Conservation (phyloP, 2,797 vertebrate species). For the Limnodromus scolopaceus region DNA sequence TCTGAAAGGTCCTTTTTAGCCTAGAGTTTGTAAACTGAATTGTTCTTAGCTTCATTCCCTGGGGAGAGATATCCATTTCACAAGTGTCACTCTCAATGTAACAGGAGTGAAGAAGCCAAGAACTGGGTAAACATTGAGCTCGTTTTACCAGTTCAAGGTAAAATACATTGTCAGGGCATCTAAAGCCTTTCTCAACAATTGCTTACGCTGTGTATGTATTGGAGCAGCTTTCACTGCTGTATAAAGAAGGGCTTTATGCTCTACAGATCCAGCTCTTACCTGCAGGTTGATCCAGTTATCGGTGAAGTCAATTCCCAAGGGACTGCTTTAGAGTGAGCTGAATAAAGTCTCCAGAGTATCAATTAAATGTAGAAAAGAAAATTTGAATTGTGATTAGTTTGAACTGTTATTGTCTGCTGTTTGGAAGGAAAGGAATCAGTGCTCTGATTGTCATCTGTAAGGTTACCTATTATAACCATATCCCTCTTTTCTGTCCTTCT, state of each 20-base stretch:
- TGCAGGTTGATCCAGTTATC: background rate
- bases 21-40: slow-evolving; percentile 14
- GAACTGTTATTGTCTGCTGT: slow-evolving; percentile 26
- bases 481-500: slow-evolving; percentile 39
- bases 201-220: background rate
- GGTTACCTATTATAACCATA: slow-evolving; percentile 7
- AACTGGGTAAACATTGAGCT: background rate
- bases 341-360: slow-evolving; percentile 22
- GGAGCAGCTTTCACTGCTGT: background rate
- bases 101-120: slow-evolving; percentile 15
- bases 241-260: background rate
- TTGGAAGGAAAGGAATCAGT: slow-evolving; percentile 58
- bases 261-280: background rate
- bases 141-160: background rate
- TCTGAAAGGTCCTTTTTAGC: slow-evolving; percentile 1
- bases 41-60: background rate
- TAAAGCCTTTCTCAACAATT: background rate
- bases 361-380: slow-evolving; percentile 47
- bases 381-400: slow-evolving; percentile 33
- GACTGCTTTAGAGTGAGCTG: background rate
- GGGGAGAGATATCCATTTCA: slow-evolving; percentile 12
- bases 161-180: background rate
- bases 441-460: slow-evolving; percentile 17
- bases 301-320: background rate
- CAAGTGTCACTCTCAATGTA: slow-evolving; percentile 16